phyloP scores from a whole-genome alignment of 2,888 invertebrate species.

The Congeria kusceri region DNA sequence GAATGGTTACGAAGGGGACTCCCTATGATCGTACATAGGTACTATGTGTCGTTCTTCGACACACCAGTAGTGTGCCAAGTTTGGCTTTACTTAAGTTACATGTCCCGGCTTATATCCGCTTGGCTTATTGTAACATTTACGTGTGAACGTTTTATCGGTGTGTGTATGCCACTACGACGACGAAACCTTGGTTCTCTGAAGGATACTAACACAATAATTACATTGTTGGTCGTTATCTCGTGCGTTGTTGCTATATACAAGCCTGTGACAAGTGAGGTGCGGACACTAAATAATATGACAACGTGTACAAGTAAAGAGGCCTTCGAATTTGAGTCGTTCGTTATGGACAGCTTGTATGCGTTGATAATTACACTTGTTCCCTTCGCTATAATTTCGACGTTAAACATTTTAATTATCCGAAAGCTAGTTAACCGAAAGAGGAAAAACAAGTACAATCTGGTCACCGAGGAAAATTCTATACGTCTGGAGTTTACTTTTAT shows the following conservation, averaged over 20 bases:
- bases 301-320: conserved; percentile 69
- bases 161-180: conserved; percentile 81
- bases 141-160: conserved; percentile 82
- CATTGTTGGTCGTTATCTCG: conserved; percentile 65
- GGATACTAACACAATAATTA: conserved; percentile 71
- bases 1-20: conserved; percentile 82
- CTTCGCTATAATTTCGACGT: conserved; percentile 74
- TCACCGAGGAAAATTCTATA: conserved; percentile 78
- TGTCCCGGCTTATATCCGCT: conserved; percentile 80
- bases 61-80: conserved; percentile 87
- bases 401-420: conserved; percentile 76
- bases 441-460: conserved; percentile 58
- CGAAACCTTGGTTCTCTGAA: conserved; percentile 73
- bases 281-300: conserved; percentile 45
- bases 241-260: conserved; percentile 77
- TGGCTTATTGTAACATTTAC: conserved; percentile 83
- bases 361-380: conserved; percentile 76
- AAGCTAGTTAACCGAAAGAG: conserved; percentile 63
- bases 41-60: conserved; percentile 63
- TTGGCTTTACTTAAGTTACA: conserved; percentile 89
- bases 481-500: conserved; percentile 81
- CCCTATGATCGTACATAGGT: conserved; percentile 49
- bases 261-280: conserved; percentile 76
- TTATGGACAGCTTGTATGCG: conserved; percentile 78
- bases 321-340: conserved; percentile 65